Evolutionary conservation across 2,888 invertebrate genomes (phyloP).

Genomic region (Lobophora halterata): DNA sequence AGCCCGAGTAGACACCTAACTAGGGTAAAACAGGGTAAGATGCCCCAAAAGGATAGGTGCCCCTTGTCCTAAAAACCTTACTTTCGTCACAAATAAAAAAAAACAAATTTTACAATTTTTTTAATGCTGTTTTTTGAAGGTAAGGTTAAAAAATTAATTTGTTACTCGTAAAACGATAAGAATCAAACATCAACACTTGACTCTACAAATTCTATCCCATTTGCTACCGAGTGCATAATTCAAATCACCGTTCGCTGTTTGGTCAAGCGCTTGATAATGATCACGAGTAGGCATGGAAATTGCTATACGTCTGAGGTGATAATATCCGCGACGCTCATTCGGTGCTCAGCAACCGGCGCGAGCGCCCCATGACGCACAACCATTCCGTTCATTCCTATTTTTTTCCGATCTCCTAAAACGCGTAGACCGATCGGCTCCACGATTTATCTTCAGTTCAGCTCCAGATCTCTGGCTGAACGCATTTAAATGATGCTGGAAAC

Average conservation of each 20-base stretch:
- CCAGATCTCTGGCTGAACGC: conserved; percentile 50
- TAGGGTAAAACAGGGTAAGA: no score
- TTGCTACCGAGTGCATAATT: conserved; percentile 6
- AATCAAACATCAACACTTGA: no score
- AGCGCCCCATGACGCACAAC: conserved; percentile 38
- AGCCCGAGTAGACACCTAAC: no score
- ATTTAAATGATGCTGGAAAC: conserved; percentile 60
- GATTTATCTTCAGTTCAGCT: conserved; percentile 42
- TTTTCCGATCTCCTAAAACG: conserved; percentile 46
- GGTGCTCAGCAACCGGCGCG: conserved; percentile 33
- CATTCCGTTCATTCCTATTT: conserved; percentile 59
- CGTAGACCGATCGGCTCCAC: conserved; percentile 45
- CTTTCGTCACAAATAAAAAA: no score
- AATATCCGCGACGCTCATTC: conserved; percentile 39
- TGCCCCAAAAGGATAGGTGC: no score
- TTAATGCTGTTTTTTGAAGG: no score
- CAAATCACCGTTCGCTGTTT: conserved; percentile 21
- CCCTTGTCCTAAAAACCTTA: no score
- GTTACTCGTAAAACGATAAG: no score
- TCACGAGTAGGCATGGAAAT: conserved; percentile 39
- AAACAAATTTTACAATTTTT: no score
- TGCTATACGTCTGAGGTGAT: conserved; percentile 38
- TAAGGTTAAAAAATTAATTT: no score
- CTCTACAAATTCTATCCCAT: no score
- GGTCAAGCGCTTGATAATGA: conserved; percentile 37